Evolutionary conservation across 2,888 invertebrate genomes (phyloP).

Genomic region (Unio pictorum): DNA sequence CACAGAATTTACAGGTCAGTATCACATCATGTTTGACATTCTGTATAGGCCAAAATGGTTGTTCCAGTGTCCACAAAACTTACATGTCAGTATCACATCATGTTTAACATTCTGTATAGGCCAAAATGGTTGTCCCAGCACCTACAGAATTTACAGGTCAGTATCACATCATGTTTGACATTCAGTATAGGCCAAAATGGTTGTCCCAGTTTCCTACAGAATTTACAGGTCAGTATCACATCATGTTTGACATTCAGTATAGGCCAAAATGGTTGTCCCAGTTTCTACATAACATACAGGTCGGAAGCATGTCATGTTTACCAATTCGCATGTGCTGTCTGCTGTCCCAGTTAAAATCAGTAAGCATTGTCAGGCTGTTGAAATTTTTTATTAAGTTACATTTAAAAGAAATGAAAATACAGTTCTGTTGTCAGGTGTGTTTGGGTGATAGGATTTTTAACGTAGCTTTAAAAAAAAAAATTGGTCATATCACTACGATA

Average conservation of each 20-base stretch:
- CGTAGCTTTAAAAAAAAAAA: too few species aligned
- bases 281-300: too few species aligned
- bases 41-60: conserved; percentile 96
- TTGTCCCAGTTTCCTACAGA: conserved; percentile 94
- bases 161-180: conserved; percentile 92
- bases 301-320: conserved; percentile 67
- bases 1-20: conserved; percentile 94
- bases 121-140: conserved; percentile 95
- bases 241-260: conserved; percentile 85
- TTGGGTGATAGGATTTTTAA: too few species aligned
- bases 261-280: conserved; percentile 93
- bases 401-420: too few species aligned
- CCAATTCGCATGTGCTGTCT: conserved; percentile 98
- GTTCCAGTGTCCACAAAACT: conserved; percentile 94
- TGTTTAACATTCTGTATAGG: conserved; percentile 92
- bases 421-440: too few species aligned
- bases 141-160: conserved; percentile 43
- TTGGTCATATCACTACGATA: too few species aligned
- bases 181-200: conserved; percentile 96
- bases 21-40: conserved; percentile 89
- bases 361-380: too few species aligned
- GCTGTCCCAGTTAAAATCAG: conserved; percentile 76
- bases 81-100: conserved; percentile 83
- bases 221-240: conserved; percentile 84
- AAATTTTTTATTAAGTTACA: too few species aligned